phyloP scores from a whole-genome alignment of 2,113 vertebrate species.

The Silurus glanis region DNA sequence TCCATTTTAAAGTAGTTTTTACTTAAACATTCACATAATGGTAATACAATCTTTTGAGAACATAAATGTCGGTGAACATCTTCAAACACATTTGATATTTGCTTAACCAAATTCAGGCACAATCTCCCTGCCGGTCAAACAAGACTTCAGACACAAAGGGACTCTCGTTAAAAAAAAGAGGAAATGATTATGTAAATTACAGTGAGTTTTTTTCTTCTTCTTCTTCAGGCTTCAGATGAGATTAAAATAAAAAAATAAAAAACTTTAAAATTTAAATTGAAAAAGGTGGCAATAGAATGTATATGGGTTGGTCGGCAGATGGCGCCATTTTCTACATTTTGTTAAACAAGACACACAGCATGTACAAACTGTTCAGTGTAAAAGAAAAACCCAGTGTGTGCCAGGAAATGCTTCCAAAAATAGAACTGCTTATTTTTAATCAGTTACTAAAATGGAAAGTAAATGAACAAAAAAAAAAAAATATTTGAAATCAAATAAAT shows the following conservation, averaged over 20 bases:
- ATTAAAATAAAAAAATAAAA: not conserved
- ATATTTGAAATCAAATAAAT: no score
- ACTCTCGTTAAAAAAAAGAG: slow-evolving; percentile 26
- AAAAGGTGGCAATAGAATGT: slow-evolving; percentile 30
- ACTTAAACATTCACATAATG: slow-evolving; percentile 9
- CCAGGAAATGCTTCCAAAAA: no score
- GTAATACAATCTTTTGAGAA: slow-evolving; percentile 18
- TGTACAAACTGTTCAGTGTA: not conserved
- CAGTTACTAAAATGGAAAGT: no score
- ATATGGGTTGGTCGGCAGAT: slow-evolving; percentile 60
- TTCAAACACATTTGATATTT: slow-evolving; percentile 23
- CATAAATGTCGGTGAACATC: not conserved
- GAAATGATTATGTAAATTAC: slow-evolving; percentile 29
- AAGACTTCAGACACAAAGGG: not conserved
- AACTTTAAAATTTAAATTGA: not conserved
- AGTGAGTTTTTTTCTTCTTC: not conserved
- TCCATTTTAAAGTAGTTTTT: slow-evolving; percentile 7
- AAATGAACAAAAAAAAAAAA: no score
- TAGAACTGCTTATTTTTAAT: no score
- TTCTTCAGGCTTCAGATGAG: not conserved
- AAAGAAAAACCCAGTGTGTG: not conserved
- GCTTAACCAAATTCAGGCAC: slow-evolving; percentile 24
- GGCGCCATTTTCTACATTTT: slow-evolving; percentile 74
- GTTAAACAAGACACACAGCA: no score
- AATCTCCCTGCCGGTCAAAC: slow-evolving; percentile 22